Base-by-base conservation (phyloP, 2,888 invertebrate genomes). In the Acrobasis consociella region DNA sequence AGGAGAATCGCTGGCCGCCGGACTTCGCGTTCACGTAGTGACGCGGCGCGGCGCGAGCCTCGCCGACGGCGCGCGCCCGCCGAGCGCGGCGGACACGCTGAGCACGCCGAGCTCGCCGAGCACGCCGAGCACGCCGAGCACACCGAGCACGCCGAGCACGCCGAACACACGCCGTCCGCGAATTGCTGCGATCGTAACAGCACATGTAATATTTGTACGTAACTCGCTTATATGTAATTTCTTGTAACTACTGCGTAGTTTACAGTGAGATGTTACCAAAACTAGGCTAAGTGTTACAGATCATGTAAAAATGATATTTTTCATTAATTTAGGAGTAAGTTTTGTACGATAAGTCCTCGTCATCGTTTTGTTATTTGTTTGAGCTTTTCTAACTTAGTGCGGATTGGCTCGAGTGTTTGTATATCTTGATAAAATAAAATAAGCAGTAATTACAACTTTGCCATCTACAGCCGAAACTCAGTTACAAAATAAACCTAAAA, bases 1-100 rank as follows among this genome's bases (percentile, higher is more conserved):
- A 91, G 91, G 91, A 90, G 72, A 89, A 87, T 77, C 86, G 89
- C 76, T 89, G 91, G 89, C 88, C 90, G 76, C 89, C 89, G 67
- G 86, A 89, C 83, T 88, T 90, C 87, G 84, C 83, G 63, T 86
- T 88, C 87, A 89, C 90, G 87, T 90, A 90, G 87, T 84, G 81
- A 65, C 72, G 67, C 66, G 63, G 37, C 68, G 70, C 60, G 68
- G 22, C 61, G 58, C 59, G 59, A 62, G 60, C 64, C 63, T 55
- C 63, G 58, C 38, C 38, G 59, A n/a, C 52, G 8, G 39, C 8
- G 39, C 63, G 58, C 63, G 58, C 38, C 17, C 60, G 22, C 52
- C 51, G 31, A 61, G 16, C 58, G 38, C 61, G 60, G 22, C 46
- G 38, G 64, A 22, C 63, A 58, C 39, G 42, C 58, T 67, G 64